Conservation (phyloP, 2,797 vertebrate genomes). For the Gastrophryne carolinensis region DNA sequence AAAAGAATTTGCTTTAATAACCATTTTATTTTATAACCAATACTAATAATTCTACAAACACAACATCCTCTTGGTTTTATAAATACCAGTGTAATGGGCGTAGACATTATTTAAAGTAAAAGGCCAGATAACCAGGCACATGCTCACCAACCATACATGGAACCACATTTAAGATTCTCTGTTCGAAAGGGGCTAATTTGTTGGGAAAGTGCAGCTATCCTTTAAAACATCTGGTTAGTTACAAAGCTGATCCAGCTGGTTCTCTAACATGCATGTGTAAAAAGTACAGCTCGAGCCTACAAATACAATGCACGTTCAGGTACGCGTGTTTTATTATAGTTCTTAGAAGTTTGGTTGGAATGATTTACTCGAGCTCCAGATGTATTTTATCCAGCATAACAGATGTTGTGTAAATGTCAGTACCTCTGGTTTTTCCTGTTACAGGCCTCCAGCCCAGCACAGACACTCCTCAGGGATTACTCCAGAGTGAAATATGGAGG, state of each 20-base stretch:
- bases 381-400: neutral
- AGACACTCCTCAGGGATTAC: slow-evolving; percentile 22
- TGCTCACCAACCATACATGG: too few species aligned
- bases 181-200: too few species aligned
- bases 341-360: neutral
- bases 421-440: neutral
- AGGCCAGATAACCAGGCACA: too few species aligned
- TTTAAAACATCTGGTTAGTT: too few species aligned
- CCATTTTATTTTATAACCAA: too few species aligned
- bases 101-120: too few species aligned
- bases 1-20: too few species aligned
- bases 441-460: slow-evolving; percentile 40
- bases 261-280: neutral
- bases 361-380: slow-evolving; percentile 10
- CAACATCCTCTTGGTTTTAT: too few species aligned
- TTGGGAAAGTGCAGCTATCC: too few species aligned
- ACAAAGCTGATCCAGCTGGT: neutral
- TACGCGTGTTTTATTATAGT: neutral
- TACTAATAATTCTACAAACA: too few species aligned
- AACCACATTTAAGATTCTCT: too few species aligned
- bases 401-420: slow-evolving; percentile 3
- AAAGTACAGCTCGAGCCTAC: neutral
- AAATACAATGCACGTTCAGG: neutral
- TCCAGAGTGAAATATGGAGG: slow-evolving; percentile 44
- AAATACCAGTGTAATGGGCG: too few species aligned